Evolutionary conservation across 2,797 vertebrate species (phyloP).

Genomic region (Trachops cirrhosus): DNA sequence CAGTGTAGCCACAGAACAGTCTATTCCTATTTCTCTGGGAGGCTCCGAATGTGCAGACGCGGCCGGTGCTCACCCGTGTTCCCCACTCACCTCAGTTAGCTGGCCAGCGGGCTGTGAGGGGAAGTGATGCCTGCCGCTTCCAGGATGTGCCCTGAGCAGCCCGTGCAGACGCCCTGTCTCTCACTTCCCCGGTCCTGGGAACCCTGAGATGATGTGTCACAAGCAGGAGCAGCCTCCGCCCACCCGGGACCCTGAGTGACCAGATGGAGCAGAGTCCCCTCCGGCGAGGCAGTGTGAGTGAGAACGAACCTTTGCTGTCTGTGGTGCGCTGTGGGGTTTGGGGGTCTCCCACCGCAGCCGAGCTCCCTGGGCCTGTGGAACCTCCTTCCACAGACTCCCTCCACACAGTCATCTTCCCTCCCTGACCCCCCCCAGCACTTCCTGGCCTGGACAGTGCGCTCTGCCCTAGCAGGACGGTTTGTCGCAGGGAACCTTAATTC

Average conservation of each 20-base stretch:
- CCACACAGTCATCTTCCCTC: accelerated
- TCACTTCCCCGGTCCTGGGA: neutral
- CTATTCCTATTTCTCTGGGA: neutral
- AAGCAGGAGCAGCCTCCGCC: too few relatives aligned
- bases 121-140: neutral
- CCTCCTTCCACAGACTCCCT: neutral
- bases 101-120: neutral
- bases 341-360: neutral
- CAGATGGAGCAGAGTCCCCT: neutral
- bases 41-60: accelerated
- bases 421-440: too few relatives aligned
- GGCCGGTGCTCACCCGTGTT: neutral
- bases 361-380: neutral
- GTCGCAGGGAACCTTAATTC: neutral
- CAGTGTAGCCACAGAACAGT: accelerated
- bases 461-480: neutral
- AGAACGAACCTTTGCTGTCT: neutral
- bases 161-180: neutral
- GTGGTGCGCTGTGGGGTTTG: neutral
- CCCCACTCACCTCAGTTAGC: neutral
- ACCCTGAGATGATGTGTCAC: neutral
- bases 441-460: neutral
- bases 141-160: neutral
- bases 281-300: accelerated
- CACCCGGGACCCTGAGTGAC: neutral